Conservation (phyloP, 2,888 invertebrate species). For the Apodemia duryi region DNA sequence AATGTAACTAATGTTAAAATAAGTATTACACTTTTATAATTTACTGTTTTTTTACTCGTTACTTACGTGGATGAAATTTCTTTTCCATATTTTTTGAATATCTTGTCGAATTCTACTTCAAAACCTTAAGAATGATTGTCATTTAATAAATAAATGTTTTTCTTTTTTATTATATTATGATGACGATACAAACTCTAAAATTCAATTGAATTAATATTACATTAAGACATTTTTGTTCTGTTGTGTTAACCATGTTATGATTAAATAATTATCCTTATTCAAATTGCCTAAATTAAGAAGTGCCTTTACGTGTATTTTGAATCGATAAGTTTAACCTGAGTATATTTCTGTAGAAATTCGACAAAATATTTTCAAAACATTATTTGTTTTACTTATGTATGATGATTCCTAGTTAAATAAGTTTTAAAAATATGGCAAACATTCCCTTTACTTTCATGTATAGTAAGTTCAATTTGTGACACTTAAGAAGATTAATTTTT, state of each 20-base stretch:
- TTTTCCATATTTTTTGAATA: slow-evolving; percentile 21
- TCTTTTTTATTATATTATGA: background rate
- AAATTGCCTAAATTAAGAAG: slow-evolving; percentile 53
- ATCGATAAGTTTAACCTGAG: slow-evolving; percentile 30
- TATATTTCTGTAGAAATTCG: slow-evolving; percentile 41
- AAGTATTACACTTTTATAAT: slow-evolving; percentile 65
- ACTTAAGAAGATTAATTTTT: slow-evolving; percentile 70
- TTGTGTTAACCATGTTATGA: slow-evolving; percentile 21
- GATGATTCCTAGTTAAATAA: slow-evolving; percentile 38
- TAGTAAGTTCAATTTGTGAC: slow-evolving; percentile 63
- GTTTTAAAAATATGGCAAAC: slow-evolving; percentile 47
- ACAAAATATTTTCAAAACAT: slow-evolving; percentile 30
- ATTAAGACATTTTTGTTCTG: background rate
- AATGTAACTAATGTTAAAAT: slow-evolving; percentile 74
- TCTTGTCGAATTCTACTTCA: slow-evolving; percentile 31
- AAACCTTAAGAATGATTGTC: slow-evolving; percentile 28
- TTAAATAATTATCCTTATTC: slow-evolving; percentile 25
- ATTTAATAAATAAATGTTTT: slow-evolving; percentile 2
- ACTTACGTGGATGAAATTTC: slow-evolving; percentile 23
- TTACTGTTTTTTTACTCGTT: slow-evolving; percentile 37
- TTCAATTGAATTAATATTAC: background rate
- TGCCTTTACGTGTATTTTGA: slow-evolving; percentile 62
- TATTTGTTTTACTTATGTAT: background rate
- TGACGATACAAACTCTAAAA: background rate
- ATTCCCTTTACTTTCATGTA: slow-evolving; percentile 53